Evolutionary conservation across 2,888 invertebrate species (phyloP).

Genomic region (Hydrotaea cyrtoneurina): DNA sequence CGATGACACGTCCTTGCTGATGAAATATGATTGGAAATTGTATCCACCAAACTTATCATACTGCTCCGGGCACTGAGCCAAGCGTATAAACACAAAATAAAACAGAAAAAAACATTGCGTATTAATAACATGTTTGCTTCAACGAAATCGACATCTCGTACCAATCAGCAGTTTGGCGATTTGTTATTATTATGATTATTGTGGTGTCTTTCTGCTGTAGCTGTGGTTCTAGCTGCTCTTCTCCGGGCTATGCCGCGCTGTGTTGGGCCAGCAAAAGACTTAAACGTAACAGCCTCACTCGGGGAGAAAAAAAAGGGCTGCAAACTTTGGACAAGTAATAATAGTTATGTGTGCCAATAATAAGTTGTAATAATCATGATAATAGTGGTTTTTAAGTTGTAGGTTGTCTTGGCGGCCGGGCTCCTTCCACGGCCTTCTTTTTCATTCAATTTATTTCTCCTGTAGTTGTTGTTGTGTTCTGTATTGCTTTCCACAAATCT

Average conservation of each 20-base stretch:
- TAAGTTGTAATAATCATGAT: constrained; percentile 71
- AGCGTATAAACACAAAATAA: neutral
- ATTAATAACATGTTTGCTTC: constrained; percentile 41
- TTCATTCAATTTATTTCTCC: constrained; percentile 19
- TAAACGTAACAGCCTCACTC: neutral
- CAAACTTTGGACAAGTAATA: constrained; percentile 69
- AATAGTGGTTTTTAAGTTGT: constrained; percentile 67
- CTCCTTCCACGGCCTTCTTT: constrained; percentile 45
- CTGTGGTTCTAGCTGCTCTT: neutral
- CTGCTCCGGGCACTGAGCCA: neutral
- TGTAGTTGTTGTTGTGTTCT: too few relatives aligned
- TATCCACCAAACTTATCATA: neutral
- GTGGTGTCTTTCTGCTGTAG: constrained; percentile 31
- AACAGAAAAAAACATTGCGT: constrained; percentile 6
- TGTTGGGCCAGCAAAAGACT: constrained; percentile 19
- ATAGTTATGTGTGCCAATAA: constrained; percentile 70
- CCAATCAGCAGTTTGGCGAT: constrained; percentile 63
- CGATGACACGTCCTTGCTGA: too few relatives aligned
- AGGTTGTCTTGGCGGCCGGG: constrained; percentile 56
- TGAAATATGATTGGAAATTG: too few relatives aligned
- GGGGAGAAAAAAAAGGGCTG: constrained; percentile 66
- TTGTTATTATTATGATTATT: constrained; percentile 63
- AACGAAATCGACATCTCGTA: constrained; percentile 55
- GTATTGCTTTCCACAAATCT: neutral
- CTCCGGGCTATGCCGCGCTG: neutral